phyloP scores from a whole-genome alignment of 2,797 vertebrate genomes.

The Acanthiza pusilla region DNA sequence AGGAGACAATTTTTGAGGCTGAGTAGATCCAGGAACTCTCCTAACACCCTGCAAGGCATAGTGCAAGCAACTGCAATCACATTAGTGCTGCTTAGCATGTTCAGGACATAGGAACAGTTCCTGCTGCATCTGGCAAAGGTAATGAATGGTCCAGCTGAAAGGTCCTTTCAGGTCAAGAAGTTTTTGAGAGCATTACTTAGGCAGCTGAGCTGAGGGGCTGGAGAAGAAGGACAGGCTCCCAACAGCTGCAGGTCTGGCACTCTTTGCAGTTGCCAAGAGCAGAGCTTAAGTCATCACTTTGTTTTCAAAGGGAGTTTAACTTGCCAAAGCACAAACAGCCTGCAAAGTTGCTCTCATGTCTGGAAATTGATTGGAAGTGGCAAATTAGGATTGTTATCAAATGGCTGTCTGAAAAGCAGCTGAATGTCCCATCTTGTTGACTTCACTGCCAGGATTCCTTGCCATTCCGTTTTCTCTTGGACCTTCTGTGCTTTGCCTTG shows the following conservation, averaged over 20 bases:
- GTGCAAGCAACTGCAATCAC: not conserved
- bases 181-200: not conserved
- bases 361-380: not conserved
- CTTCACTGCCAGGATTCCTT: not conserved
- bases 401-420: slow-evolving; percentile 21
- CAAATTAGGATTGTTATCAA: slow-evolving; percentile 10
- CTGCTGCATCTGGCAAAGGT: not conserved
- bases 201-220: not conserved
- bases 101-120: not conserved
- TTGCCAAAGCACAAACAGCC: not conserved
- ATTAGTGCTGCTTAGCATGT: rapidly evolving
- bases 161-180: not conserved
- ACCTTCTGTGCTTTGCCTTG: not conserved
- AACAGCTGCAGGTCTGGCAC: not conserved
- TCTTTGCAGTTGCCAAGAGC: not conserved
- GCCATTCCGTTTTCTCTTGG: not conserved
- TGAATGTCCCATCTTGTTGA: not conserved
- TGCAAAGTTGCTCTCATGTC: not conserved
- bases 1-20: not conserved
- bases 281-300: not conserved
- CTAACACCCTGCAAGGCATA: not conserved
- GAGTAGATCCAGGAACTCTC: not conserved
- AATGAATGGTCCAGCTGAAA: not conserved
- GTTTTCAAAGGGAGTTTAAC: not conserved
- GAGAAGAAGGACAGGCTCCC: not conserved